These are phyloP conservation scores for Callopanchax toddi DNA, from an alignment of 2,113 vertebrate species.

Conservation along the genomic window DNA sequence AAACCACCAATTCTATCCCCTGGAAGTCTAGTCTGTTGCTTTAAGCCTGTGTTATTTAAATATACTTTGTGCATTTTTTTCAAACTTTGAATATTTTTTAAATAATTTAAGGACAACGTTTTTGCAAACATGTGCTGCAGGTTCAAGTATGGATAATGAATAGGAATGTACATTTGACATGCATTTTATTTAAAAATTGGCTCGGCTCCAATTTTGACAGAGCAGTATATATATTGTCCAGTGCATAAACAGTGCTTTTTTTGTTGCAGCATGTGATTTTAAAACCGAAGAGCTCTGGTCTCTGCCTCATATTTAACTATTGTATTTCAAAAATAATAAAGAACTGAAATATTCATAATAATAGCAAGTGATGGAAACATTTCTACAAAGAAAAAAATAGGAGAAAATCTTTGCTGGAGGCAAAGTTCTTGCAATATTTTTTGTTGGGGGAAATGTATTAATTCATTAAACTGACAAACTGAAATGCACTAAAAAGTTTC, in stretches of 20 bases:
- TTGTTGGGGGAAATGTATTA: conserved; percentile 84
- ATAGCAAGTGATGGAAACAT: too few species aligned
- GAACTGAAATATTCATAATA: neutral
- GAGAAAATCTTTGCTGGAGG: conserved; percentile 77
- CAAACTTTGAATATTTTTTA: conserved; percentile 86
- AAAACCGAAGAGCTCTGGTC: conserved; percentile 88
- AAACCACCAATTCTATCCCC: conserved; percentile 74
- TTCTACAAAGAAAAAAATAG: conserved; percentile 38
- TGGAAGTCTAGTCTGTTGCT: conserved; percentile 86
- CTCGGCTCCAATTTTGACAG: conserved; percentile 84
- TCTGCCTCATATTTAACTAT: conserved; percentile 83
- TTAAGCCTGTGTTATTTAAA: conserved; percentile 84
- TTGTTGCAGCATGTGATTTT: conserved; percentile 89
- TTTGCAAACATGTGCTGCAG: conserved; percentile 77
- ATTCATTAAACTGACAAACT: conserved; percentile 83
- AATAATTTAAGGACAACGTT: conserved; percentile 91
- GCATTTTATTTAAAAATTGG: conserved; percentile 84
- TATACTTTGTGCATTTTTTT: conserved; percentile 87
- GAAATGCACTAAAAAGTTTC: conserved; percentile 92
- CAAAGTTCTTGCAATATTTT: conserved; percentile 78
- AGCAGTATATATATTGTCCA: conserved; percentile 81
- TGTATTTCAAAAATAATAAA: conserved; percentile 84
- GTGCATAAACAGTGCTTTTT: conserved; percentile 84
- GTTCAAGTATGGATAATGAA: conserved; percentile 82
- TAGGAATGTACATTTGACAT: conserved; percentile 85